Evolutionary conservation across 2,113 vertebrate genomes (phyloP), one percentile per base, ranked within the genome.

Genomic region (Grammomys dolichurus): DNA sequence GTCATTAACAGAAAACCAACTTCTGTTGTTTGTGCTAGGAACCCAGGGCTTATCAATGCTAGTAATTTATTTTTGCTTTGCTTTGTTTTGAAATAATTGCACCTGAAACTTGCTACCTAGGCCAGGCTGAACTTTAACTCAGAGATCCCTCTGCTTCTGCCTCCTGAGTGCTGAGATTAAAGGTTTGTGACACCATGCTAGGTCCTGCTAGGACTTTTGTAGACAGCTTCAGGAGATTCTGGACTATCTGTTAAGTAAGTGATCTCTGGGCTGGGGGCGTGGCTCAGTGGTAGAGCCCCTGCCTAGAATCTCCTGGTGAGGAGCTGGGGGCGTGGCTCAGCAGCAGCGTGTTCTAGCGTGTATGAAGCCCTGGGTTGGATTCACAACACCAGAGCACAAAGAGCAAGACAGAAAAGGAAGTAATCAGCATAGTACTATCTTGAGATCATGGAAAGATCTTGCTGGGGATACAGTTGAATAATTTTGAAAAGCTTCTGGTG

Each of bases 401-500:
- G 31, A 33, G 31, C 46, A 80, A 9, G 33, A 80, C 48, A 54
- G 16, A 80, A 36, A 54, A 56, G 17, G 16, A 80, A 54, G 14
- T 54, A 51, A 36, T 56, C 14, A 17, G 48, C 1, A 80, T 28
- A 58, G 11, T 20, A 36, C 40, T 77, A 20, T 13, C n/a, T 48
- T 70, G 63, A 80, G 24, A 63, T 10, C 51, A 2, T 78, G n/a
- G 54, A 19, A 58, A 91, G 63, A 78, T 89, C 84, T 84, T 85
- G 85, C 43, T 65, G 81, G 63, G n/a, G 87, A 93, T 87, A 94
- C 86, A 82, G 75, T 94, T 90, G 92, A 92, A 92, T 60, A 54
- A 60, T 86, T 92, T 60, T 2, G 36, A 87, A 94, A 65, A 56
- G 24, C n/a, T 56, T 91, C 86, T n/a, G 56, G 51, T 65, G 84